A percentile compares a stretch with the other conserved stretches of the same genome.
Conservation (phyloP, 2,888 invertebrate genomes). For the Hipparchia semele region DNA sequence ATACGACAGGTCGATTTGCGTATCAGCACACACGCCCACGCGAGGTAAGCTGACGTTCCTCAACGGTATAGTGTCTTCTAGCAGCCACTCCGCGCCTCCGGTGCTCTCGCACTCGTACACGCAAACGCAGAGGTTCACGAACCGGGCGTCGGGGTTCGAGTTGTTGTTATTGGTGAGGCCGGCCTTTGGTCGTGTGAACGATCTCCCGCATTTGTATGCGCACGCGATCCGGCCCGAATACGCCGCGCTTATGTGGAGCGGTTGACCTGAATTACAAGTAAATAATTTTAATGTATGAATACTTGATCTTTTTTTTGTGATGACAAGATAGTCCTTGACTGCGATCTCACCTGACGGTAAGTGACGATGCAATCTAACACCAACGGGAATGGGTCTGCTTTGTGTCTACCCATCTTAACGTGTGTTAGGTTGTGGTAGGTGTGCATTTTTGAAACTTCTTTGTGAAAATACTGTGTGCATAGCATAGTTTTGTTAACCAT, state of each 20-base stretch:
- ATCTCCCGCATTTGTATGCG: slow-evolving; percentile 97
- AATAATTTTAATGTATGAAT: no score
- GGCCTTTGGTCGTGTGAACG: slow-evolving; percentile 92
- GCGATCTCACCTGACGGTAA: no score
- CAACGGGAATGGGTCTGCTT: no score
- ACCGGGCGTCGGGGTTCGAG: slow-evolving; percentile 84
- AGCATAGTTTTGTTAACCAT: no score
- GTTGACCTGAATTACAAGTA: slow-evolving; percentile 84
- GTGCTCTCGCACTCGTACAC: slow-evolving; percentile 99
- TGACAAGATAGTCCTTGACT: no score
- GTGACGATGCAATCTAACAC: no score
- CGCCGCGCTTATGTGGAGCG: slow-evolving; percentile 97
- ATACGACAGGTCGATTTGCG: slow-evolving; percentile 92
- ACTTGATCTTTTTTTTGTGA: no score
- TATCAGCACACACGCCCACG: slow-evolving; percentile 90
- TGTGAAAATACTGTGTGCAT: no score
- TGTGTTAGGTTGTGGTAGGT: no score
- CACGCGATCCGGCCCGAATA: slow-evolving; percentile 99
- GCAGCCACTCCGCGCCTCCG: slow-evolving; percentile 95
- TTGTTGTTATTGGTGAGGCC: slow-evolving; percentile 22
- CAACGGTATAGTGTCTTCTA: slow-evolving; percentile 97
- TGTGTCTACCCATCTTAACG: no score
- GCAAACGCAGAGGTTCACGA: slow-evolving; percentile 95
- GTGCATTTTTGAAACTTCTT: no score
- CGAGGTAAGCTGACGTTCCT: slow-evolving; percentile 95